phyloP scores from a whole-genome alignment of 2,888 invertebrate genomes.

The Phyllotreta striolata region DNA sequence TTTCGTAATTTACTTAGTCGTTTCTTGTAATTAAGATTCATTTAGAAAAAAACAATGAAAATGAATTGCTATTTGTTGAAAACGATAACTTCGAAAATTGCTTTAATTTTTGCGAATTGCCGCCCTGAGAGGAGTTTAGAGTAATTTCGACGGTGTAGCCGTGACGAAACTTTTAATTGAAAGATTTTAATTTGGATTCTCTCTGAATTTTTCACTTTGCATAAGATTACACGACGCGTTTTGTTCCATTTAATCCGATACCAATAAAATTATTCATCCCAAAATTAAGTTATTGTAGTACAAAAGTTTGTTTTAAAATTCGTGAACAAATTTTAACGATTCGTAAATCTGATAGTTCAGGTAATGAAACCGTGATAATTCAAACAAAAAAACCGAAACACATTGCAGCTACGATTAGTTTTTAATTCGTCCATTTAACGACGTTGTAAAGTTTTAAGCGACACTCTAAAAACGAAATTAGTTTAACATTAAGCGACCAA shows the following conservation, averaged over 20 bases:
- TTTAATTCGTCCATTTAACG: constrained; percentile 3
- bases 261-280: background rate
- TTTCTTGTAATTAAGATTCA: too few relatives aligned
- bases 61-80: constrained; percentile 3
- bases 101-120: constrained; percentile 13
- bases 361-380: background rate
- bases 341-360: too few relatives aligned
- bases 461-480: constrained; percentile 2
- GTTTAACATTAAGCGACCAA: constrained; percentile 1
- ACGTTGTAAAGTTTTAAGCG: constrained; percentile 7
- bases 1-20: too few relatives aligned
- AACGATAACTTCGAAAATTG: constrained; percentile 6
- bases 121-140: constrained; percentile 1
- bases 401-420: constrained; percentile 2
- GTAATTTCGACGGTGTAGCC: background rate
- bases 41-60: background rate
- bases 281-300: too few relatives aligned
- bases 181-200: constrained; percentile 18
- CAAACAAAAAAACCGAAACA: constrained; percentile 1
- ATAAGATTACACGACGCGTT: background rate
- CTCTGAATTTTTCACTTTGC: constrained; percentile 14
- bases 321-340: too few relatives aligned
- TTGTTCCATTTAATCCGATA: background rate
- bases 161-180: constrained; percentile 18
- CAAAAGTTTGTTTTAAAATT: too few relatives aligned